Evolutionary conservation across 2,888 invertebrate genomes (phyloP), one percentile per base, ranked within the genome.

Genomic region (Electrophaes corylata): DNA sequence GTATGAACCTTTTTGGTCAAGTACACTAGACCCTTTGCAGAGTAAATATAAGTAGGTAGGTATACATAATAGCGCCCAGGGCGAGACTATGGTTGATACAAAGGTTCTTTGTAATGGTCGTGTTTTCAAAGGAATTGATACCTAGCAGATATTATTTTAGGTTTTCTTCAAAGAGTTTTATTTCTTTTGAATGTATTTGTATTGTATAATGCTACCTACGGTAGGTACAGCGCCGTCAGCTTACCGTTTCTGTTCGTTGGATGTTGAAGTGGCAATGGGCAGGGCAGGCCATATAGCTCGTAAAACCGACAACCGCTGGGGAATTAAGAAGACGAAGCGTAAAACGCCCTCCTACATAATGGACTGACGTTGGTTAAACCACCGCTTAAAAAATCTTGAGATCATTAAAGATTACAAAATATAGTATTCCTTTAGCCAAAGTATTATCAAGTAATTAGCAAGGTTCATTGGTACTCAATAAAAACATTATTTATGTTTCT

Each of bases 401-500:
- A 29, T 29, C 26, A 29, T 29, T 29, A 29, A 1, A 10, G 26
- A 26, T 29, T 29, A 29, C 26, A 29, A 29, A 29, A 29, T 29
- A 10, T 1, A 10, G 26, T 29, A 29, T 2, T 29, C 26, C 10
- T 29, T 29, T 29, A 29, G 26, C 26, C 26, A 29, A 2, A 29
- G 26, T 10, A 29, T 29, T 10, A 3, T 1, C 26, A 10, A 10
- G 8, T 10, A 10, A 6, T 29, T 29, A 10, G 18, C 39, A 10
- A 19, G 18, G 39, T 11, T 1, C 6, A 6, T 14, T 4, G 10
- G 16, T 51, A 16, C 10, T 4, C 19, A 11, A 39, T 29, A 5
- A 35, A 19, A 14, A 19, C 46, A 53, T 46, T 40, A 37, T 16
- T 31, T 18, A 31, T 50, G 57, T 37, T 62, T 57, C 55, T 48